Base-by-base conservation (phyloP, 2,888 invertebrate genomes). In the Priocnemis perturbator region DNA sequence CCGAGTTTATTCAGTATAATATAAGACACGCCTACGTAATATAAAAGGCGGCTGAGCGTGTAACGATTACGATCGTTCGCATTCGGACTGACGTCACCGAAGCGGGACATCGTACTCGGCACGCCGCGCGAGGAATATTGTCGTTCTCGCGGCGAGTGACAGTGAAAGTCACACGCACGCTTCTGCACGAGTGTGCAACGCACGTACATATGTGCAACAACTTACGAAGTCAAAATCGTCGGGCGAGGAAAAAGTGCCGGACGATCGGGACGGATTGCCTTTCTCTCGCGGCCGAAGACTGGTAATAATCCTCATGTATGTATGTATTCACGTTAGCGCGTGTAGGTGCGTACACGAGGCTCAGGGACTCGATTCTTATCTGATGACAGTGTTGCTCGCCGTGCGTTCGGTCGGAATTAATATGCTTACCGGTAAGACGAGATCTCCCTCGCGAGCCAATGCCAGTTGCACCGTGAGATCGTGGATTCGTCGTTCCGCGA, bases 121-220 rank as follows among this genome's bases (percentile, higher is more conserved):
- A 47, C 47, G 19, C n/a, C 53, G 1, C 21, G 48, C 26, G 30
- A 55, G 37, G 55, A 58, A 64, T n/a, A n/a, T 63, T 67, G 60
- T 72, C 61, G 61, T 69, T 72, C 66, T 72, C 65, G 67, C 53
- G 17, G 20, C 60, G 58, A 60, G 26, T 60, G 67, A 64, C 70
- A 69, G 77, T 69, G 77, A 78, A 78, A 78, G 78, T 74, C 59
- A 48, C 59, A 37, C 60, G 52, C 50, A 60, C 19, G 26, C n/a
- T n/a, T n/a, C n/a, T n/a, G n/a, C n/a, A n/a, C n/a, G n/a, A n/a
- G n/a, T n/a, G n/a, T n/a, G n/a, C n/a, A n/a, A n/a, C n/a, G n/a
- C 17, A 30, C 59, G 44, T 61, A 62, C 62, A 20, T 17, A 30
- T 21, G 17, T 37, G n/a, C 15, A 21, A n/a, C 2, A n/a, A n/a